phyloP scores from a whole-genome alignment of 2,888 invertebrate genomes.

The Adineta ricciae region DNA sequence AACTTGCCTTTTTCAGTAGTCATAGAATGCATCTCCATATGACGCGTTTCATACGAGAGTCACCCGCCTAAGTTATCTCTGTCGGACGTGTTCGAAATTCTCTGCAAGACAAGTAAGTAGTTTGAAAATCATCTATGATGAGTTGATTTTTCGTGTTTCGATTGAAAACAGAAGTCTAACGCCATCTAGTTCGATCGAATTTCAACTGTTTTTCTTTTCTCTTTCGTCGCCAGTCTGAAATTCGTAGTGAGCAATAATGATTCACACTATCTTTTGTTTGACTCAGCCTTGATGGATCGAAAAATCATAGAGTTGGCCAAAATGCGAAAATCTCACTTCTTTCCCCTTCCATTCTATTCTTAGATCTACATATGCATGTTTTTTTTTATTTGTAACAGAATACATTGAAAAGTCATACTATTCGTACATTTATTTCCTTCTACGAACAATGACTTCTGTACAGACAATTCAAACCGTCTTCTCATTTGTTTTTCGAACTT shows the following conservation, averaged over 20 bases:
- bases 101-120: too few species aligned
- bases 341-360: not conserved
- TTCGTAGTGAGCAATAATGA: not conserved
- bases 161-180: not conserved
- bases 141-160: too few species aligned
- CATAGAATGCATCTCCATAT: not conserved
- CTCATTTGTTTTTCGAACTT: not conserved
- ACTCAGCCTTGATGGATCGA: not conserved
- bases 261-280: conserved; percentile 15
- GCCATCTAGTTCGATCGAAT: not conserved
- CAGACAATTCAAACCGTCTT: not conserved
- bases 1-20: not conserved
- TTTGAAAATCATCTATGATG: too few species aligned
- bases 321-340: not conserved
- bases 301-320: not conserved
- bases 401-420: not conserved
- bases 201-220: not conserved
- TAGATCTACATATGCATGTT: not conserved
- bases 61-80: too few species aligned
- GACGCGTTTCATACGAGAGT: too few species aligned
- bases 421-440: not conserved
- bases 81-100: too few species aligned
- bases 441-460: not conserved
- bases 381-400: not conserved
- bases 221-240: not conserved